phyloP scores from a whole-genome alignment of 2,888 invertebrate genomes.

The Flexamia atlantica region DNA sequence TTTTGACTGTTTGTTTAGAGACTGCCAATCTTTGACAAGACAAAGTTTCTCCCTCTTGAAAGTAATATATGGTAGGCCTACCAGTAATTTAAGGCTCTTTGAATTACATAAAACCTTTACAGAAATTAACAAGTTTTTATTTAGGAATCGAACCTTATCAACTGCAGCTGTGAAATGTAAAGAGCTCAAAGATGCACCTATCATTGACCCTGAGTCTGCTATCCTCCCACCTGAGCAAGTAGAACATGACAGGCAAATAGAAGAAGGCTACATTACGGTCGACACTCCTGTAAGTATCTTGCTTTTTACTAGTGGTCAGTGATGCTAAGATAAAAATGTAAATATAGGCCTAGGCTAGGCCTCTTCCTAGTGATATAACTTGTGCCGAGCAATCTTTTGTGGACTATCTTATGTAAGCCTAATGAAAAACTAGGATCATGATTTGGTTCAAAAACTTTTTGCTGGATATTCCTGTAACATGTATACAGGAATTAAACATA shows the following conservation, averaged over 20 bases:
- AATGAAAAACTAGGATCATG: no score
- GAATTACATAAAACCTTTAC: background rate
- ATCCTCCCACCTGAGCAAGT: conserved; percentile 40
- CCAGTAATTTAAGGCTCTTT: background rate
- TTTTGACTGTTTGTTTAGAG: background rate
- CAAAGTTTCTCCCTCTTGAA: background rate
- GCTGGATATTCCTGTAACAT: no score
- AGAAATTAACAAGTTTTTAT: background rate
- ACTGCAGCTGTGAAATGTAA: conserved; percentile 33
- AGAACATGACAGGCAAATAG: conserved; percentile 49
- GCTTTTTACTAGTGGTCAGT: background rate
- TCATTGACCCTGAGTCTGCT: conserved; percentile 55
- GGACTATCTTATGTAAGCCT: no score
- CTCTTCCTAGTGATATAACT: no score
- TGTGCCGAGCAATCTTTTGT: no score
- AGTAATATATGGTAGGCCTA: background rate
- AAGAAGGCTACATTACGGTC: conserved; percentile 78
- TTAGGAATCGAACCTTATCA: conserved; percentile 47
- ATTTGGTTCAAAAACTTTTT: no score
- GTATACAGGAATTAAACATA: no score
- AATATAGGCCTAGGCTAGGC: no score
- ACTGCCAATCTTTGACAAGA: no score
- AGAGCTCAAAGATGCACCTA: conserved; percentile 44
- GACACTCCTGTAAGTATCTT: conserved; percentile 73
- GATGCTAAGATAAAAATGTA: no score